phyloP scores from a whole-genome alignment of 1,140 invertebrate species.

The Pogonomyrmex californicus region DNA sequence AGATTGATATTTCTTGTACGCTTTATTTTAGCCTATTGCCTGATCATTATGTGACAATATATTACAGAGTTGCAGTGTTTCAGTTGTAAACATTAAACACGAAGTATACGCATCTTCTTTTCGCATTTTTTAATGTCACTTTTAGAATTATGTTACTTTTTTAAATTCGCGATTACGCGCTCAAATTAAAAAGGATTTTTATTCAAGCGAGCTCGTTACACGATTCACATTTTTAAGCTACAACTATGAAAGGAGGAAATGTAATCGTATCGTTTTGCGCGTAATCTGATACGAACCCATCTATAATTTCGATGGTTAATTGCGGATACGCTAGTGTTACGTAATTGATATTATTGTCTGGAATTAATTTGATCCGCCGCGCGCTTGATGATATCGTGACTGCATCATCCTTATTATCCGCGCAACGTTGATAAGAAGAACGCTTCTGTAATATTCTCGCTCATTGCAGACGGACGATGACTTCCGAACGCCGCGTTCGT shows the following conservation, averaged over 20 bases:
- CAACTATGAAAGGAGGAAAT: neutral
- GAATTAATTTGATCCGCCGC: conserved; percentile 22
- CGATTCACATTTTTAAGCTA: neutral
- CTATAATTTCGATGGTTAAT: neutral
- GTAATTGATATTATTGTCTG: neutral
- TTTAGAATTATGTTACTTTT: neutral
- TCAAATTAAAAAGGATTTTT: neutral
- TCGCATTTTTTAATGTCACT: neutral
- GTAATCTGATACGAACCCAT: too few relatives aligned
- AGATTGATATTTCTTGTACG: conserved; percentile 57
- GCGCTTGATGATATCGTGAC: neutral
- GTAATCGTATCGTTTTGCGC: neutral
- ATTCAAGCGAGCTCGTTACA: neutral
- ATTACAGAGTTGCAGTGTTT: neutral
- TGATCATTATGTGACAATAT: conserved; percentile 25
- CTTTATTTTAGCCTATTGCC: conserved; percentile 42
- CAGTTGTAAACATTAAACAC: neutral
- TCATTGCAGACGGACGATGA: conserved; percentile 26
- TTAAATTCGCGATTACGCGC: neutral
- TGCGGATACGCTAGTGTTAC: neutral
- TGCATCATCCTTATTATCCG: conserved; percentile 17
- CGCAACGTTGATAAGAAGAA: conserved; percentile 1
- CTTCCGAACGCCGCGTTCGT: conserved; percentile 34
- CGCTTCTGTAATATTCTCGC: conserved; percentile 10
- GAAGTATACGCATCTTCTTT: neutral